Conservation (phyloP, 2,797 vertebrate species). For the Dicrostonyx torquatus region DNA sequence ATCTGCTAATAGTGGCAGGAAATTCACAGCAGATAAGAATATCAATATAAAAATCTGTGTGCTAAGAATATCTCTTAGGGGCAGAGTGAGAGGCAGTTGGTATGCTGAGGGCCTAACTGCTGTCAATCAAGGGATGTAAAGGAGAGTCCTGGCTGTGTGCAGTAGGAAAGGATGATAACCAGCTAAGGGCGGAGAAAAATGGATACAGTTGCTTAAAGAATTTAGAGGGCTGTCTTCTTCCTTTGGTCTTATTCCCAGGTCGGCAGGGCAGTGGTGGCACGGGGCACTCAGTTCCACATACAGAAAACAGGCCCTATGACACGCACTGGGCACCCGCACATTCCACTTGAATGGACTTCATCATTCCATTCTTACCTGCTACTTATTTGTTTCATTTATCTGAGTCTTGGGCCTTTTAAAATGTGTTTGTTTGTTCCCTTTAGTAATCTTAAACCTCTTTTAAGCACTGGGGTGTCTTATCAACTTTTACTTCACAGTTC, state of each 20-base stretch:
- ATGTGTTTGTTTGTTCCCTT: not conserved
- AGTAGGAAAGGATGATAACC: not conserved
- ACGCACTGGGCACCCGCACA: not conserved
- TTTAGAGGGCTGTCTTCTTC: not conserved
- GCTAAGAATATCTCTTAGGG: slow-evolving; percentile 7
- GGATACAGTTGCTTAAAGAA: not conserved
- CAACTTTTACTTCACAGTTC: slow-evolving; percentile 32
- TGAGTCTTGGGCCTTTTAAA: not conserved
- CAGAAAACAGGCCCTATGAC: not conserved
- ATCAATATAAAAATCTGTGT: rapidly evolving
- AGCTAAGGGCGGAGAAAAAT: not conserved
- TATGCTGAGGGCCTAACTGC: not conserved
- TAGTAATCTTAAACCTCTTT: slow-evolving; percentile 36
- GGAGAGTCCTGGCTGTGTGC: not conserved
- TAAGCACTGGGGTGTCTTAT: not conserved
- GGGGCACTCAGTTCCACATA: not conserved
- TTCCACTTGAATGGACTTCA: not conserved
- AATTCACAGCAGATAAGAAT: not conserved
- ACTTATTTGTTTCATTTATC: not conserved
- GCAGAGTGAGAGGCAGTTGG: not conserved
- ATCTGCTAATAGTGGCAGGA: not conserved
- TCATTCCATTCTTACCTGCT: not conserved
- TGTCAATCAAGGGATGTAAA: not conserved
- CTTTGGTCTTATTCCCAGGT: not conserved
- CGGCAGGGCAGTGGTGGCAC: not conserved